phyloP scores from a whole-genome alignment of 1,140 invertebrate species.

The Ooceraea biroi region DNA sequence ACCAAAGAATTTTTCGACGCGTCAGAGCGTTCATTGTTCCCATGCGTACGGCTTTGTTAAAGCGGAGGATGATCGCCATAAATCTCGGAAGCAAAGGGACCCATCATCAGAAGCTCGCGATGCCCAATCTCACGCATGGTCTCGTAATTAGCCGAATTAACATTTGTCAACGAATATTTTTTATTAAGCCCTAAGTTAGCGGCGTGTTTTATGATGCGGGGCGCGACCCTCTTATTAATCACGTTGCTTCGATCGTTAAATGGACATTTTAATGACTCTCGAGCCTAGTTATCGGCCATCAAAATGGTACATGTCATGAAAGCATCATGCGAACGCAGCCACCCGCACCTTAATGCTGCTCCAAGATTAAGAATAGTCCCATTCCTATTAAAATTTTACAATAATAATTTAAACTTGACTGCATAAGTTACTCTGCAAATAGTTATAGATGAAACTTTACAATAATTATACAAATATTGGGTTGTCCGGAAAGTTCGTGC shows the following conservation, averaged over 20 bases:
- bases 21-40: conserved; percentile 14
- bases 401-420: no score
- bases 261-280: conserved; percentile 73
- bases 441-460: no score
- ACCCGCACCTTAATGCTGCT: background rate
- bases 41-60: conserved; percentile 22
- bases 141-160: conserved; percentile 36
- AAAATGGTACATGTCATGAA: conserved; percentile 59
- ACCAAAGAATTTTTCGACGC: conserved; percentile 5
- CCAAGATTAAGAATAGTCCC: conserved; percentile 9
- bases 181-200: conserved; percentile 40
- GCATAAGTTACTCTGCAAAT: no score
- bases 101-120: conserved; percentile 10
- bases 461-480: no score
- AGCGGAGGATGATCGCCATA: conserved; percentile 20
- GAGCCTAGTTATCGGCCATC: conserved; percentile 55
- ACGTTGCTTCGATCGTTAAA: conserved; percentile 70
- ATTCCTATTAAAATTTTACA: background rate
- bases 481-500: no score
- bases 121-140: conserved; percentile 29
- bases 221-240: conserved; percentile 68
- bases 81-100: conserved; percentile 41
- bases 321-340: background rate
- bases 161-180: conserved; percentile 51
- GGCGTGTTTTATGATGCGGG: conserved; percentile 34